Evolutionary conservation across 2,797 vertebrate genomes (phyloP), one percentile per base, ranked within the genome.

Genomic region (Rallus crepitans): DNA sequence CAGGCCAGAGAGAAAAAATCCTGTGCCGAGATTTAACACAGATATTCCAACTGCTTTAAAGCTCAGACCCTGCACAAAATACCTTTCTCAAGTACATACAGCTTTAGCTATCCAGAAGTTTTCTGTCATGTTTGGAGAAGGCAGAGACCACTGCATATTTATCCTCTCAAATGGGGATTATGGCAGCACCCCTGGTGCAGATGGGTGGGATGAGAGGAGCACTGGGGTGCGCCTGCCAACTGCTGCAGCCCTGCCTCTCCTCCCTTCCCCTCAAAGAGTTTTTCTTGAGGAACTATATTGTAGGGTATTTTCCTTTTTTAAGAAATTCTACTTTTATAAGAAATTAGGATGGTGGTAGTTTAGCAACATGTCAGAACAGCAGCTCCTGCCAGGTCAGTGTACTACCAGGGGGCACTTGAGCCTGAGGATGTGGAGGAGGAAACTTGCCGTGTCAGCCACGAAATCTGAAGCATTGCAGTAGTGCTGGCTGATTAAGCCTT

Each of bases 1-100:
- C 87, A 75, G 88, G 94, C 90, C 94, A 93, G 88, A 78, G 86
- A 65, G 55, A 60, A 93, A 86, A 55, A 78, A 56, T 31, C 70
- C 39, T 84, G 33, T 52, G 48, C 88, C 68, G 91, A 86, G 90
- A 90, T 93, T 93, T 93, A 77, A 79, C 80, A 57, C 53, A 83
- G 91, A 88, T 94, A 93, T 95, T 87, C 81, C 56, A 73, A 77
- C 31, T 52, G 39, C 80, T 84, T 84, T 93, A 79, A 84, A 87
- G 80, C 77, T 93, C 60, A 88, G 48, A 60, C 33, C 20, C 48
- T 79, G 48, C 60, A n/a, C 17, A 61, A 59, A 82, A 33, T 83
- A 40, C 79, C 70, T 75, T 90, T 52, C 68, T 79, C 47, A 57
- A 80, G 48, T 48, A 66, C 8, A 4, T 2, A 39, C 16, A 18